phyloP scores from a whole-genome alignment of 1,140 invertebrate genomes.

The Asobara japonica region DNA sequence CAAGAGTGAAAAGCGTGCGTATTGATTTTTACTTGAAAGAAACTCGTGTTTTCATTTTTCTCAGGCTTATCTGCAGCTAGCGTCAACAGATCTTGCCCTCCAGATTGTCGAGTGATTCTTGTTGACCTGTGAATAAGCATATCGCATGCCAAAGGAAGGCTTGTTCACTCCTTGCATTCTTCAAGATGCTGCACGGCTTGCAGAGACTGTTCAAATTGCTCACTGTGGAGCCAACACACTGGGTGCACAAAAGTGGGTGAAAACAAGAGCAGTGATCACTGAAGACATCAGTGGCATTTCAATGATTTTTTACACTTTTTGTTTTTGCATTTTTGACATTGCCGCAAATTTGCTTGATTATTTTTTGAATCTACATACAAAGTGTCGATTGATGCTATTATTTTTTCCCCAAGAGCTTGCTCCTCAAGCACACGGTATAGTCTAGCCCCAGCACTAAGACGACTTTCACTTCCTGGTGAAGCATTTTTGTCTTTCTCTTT shows the following conservation, averaged over 20 bases:
- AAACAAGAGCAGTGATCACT: not conserved
- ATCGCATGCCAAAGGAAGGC: too few species aligned
- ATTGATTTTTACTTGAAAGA: not conserved
- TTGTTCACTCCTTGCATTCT: too few species aligned
- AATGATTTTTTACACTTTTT: conserved; percentile 40
- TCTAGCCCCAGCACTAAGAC: conserved; percentile 54
- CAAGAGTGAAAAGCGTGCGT: not conserved
- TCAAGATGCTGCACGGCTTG: too few species aligned
- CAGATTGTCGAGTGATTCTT: too few species aligned
- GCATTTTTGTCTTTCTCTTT: conserved; percentile 48
- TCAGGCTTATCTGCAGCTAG: not conserved
- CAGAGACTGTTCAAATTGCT: too few species aligned
- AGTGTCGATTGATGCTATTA: conserved; percentile 44
- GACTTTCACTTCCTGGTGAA: conserved; percentile 51
- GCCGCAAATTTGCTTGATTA: conserved; percentile 5
- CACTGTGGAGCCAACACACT: not conserved
- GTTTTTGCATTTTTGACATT: conserved; percentile 25
- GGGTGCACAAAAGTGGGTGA: not conserved
- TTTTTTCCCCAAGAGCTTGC: conserved; percentile 55
- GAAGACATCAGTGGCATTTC: not conserved
- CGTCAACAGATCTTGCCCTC: too few species aligned
- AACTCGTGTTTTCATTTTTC: not conserved
- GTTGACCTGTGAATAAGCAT: too few species aligned
- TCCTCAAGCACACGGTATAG: conserved; percentile 64
- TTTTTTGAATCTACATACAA: conserved; percentile 39